Evolutionary conservation across 2,797 vertebrate genomes (phyloP).

Genomic region (Rhinatrema bivittatum): DNA sequence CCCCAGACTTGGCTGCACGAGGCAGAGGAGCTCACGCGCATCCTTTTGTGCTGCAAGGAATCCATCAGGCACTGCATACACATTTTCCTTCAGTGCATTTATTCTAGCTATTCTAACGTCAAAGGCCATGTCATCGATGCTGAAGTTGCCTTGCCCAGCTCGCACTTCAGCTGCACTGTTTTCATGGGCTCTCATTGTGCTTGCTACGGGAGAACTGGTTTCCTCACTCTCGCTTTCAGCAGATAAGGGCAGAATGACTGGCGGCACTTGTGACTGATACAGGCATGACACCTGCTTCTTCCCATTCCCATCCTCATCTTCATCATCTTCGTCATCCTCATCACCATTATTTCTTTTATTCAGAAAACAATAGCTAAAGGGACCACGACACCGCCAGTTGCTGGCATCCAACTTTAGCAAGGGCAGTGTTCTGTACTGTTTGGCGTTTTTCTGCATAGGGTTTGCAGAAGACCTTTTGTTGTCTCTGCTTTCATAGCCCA

Average conservation of each 20-base stretch:
- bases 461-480: conserved; percentile 47
- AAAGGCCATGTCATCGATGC: conserved; percentile 60
- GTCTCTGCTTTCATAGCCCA: conserved; percentile 49
- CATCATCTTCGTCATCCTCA: conserved; percentile 66
- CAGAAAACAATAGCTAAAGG: conserved; percentile 84
- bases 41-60: conserved; percentile 81
- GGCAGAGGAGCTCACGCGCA: conserved; percentile 78
- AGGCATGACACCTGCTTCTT: conserved; percentile 44
- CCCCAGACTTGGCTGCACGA: conserved; percentile 65
- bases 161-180: conserved; percentile 43
- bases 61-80: conserved; percentile 77
- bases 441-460: conserved; percentile 66
- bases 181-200: conserved; percentile 33
- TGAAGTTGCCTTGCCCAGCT: conserved; percentile 37
- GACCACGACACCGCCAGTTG: conserved; percentile 71
- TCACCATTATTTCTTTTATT: conserved; percentile 51
- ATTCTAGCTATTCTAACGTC: conserved; percentile 64
- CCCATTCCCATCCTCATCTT: conserved; percentile 19
- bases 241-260: conserved; percentile 13
- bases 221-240: conserved; percentile 29
- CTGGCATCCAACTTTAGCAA: conserved; percentile 61
- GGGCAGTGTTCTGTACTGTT: conserved; percentile 65
- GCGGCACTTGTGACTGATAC: conserved; percentile 28
- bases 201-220: conserved; percentile 25
- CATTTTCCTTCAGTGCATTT: conserved; percentile 80